phyloP scores from a whole-genome alignment of 92 coral and sea anemone genomes.

The Blastomussa wellsi region DNA sequence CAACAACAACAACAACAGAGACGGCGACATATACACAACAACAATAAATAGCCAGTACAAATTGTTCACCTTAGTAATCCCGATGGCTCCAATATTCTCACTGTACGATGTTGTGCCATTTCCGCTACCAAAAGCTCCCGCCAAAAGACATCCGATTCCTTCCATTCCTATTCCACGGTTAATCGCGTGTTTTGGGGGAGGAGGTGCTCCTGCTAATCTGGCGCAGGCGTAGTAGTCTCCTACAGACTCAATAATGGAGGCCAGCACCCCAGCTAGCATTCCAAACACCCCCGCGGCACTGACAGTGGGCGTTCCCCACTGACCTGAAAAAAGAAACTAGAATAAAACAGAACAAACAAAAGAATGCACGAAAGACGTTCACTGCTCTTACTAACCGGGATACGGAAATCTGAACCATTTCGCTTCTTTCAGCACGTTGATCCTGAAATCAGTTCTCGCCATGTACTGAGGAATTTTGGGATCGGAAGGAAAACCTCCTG shows the following conservation, averaged over 20 bases:
- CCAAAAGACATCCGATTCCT: constrained; percentile 80
- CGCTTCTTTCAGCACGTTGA: constrained; percentile 62
- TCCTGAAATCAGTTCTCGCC: constrained; percentile 78
- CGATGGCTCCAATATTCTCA: constrained; percentile 86
- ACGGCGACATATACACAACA: too few relatives aligned
- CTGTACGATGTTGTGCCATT: constrained; percentile 87
- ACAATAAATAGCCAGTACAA: neutral
- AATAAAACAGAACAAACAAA: neutral
- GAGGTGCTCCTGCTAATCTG: constrained; percentile 87
- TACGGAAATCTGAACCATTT: constrained; percentile 88
- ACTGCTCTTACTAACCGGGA: constrained; percentile 58
- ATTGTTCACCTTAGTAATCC: constrained; percentile 79
- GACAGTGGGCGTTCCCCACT: constrained; percentile 94
- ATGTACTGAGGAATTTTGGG: constrained; percentile 9
- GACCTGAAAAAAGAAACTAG: constrained; percentile 50
- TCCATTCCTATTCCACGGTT: constrained; percentile 90
- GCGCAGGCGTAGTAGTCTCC: constrained; percentile 96
- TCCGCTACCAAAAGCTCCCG: constrained; percentile 89
- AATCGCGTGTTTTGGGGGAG: constrained; percentile 89
- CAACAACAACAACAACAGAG: neutral
- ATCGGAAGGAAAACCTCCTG: constrained; percentile 20
- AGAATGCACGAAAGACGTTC: neutral
- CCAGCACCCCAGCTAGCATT: constrained; percentile 85
- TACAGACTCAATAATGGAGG: constrained; percentile 82
- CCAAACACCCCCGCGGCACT: constrained; percentile 94